Percentiles rank a stretch among this genome's conserved stretches.
phyloP scores from a whole-genome alignment of 1,140 invertebrate species.

The Ceratina calcarata region DNA sequence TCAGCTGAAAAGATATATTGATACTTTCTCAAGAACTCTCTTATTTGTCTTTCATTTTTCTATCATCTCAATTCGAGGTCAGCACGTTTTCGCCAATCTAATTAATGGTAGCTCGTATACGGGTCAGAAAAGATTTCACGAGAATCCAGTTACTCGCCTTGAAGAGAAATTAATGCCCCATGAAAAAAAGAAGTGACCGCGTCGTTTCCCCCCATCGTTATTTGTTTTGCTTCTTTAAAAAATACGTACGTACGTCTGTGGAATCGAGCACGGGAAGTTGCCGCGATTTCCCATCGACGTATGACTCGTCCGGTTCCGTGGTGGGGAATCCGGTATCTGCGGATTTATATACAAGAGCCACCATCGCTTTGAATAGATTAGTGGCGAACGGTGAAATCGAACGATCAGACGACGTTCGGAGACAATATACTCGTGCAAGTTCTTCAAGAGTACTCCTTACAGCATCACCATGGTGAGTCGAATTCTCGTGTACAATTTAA shows the following conservation, averaged over 20 bases:
- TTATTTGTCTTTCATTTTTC: too few relatives aligned
- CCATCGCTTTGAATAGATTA: conserved; percentile 30
- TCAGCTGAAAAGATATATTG: too few relatives aligned
- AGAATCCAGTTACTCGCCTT: not conserved
- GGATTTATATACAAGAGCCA: conserved; percentile 59
- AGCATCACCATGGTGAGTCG: conserved; percentile 27
- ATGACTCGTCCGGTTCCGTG: conserved; percentile 29
- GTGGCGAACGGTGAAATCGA: conserved; percentile 24
- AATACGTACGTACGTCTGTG: not conserved
- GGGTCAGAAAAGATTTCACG: conserved; percentile 3
- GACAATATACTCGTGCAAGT: not conserved
- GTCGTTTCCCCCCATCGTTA: not conserved
- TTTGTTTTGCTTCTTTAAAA: conserved; percentile 8
- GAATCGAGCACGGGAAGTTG: conserved; percentile 35
- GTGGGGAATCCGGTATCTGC: conserved; percentile 47
- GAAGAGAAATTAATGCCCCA: not conserved
- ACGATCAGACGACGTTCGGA: not conserved
- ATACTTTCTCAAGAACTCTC: too few relatives aligned
- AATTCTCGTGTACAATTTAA: not conserved
- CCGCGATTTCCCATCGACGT: conserved; percentile 45
- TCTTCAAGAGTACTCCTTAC: not conserved
- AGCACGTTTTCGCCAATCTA: not conserved
- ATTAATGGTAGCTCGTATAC: not conserved
- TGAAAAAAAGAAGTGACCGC: not conserved
- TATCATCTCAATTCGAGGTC: not conserved